Evolutionary conservation across 2,797 vertebrate species (phyloP).

Genomic region (Syndactyla subalaris): DNA sequence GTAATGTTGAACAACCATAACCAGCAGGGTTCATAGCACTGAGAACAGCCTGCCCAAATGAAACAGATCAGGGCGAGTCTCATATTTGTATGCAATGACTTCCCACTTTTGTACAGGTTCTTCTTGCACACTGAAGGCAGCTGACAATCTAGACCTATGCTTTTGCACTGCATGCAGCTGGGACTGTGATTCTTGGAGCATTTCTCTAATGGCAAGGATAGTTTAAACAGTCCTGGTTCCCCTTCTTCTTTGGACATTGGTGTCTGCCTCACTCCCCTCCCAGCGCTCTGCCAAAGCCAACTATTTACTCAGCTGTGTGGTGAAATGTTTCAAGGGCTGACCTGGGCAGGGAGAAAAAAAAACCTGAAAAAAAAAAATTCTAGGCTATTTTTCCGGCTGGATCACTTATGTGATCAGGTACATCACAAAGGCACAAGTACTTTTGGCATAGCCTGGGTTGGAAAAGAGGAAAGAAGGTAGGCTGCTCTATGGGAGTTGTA

Average conservation of each 20-base stretch:
- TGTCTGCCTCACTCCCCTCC: neutral
- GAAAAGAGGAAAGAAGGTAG: neutral
- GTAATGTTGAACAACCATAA: neutral
- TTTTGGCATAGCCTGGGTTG: neutral
- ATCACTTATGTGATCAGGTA: neutral
- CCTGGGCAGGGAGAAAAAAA: neutral
- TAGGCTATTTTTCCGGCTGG: neutral
- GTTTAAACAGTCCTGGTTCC: neutral
- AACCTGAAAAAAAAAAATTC: neutral
- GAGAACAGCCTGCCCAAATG: neutral
- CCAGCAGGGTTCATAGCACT: neutral
- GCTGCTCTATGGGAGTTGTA: neutral
- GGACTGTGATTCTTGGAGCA: neutral
- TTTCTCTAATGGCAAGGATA: neutral
- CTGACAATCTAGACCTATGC: neutral
- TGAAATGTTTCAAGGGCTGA: neutral
- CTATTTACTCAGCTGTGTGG: constrained; percentile 40
- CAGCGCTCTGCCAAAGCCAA: constrained; percentile 25
- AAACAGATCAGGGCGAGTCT: neutral
- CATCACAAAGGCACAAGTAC: neutral
- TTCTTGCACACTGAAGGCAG: neutral
- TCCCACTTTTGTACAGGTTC: neutral
- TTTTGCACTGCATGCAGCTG: neutral
- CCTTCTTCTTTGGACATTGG: neutral
- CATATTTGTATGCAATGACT: neutral